Evolutionary conservation across 2,113 vertebrate species (phyloP).

Genomic region (Chaetorhynchus papuensis): DNA sequence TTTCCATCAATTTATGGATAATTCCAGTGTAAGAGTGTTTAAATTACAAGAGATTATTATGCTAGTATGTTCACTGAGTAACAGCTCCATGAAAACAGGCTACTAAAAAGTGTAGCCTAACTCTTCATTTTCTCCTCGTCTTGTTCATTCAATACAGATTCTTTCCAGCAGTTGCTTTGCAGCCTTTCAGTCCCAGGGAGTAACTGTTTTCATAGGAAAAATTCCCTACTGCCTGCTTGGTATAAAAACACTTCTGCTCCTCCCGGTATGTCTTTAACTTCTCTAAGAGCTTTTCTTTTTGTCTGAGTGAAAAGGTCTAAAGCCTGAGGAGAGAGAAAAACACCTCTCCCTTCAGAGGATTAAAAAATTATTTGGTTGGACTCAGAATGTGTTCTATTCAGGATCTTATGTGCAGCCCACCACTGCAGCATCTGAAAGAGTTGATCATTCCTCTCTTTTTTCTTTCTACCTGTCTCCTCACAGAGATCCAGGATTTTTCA

Average conservation of each 20-base stretch:
- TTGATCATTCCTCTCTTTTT: background rate
- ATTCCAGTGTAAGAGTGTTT: background rate
- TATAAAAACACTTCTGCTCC: background rate
- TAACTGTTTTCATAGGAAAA: background rate
- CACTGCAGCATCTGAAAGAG: background rate
- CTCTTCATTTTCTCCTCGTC: background rate
- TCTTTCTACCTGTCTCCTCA: background rate
- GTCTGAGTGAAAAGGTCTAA: background rate
- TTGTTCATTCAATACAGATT: background rate
- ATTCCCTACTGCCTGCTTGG: background rate
- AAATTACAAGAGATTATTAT: background rate
- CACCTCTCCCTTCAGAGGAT: background rate
- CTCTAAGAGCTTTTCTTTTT: slow-evolving; percentile 1
- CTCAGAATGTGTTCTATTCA: background rate
- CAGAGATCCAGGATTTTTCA: background rate
- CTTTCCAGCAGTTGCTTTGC: background rate
- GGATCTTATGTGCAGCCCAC: background rate
- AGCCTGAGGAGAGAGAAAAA: background rate
- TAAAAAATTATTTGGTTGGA: background rate
- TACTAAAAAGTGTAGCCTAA: background rate
- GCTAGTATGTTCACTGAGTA: background rate
- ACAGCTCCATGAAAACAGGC: background rate
- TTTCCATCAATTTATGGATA: background rate
- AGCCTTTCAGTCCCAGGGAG: background rate
- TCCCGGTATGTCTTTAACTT: background rate